Evolutionary conservation across 2,888 invertebrate genomes (phyloP).

Genomic region (Frankliniella fusca): DNA sequence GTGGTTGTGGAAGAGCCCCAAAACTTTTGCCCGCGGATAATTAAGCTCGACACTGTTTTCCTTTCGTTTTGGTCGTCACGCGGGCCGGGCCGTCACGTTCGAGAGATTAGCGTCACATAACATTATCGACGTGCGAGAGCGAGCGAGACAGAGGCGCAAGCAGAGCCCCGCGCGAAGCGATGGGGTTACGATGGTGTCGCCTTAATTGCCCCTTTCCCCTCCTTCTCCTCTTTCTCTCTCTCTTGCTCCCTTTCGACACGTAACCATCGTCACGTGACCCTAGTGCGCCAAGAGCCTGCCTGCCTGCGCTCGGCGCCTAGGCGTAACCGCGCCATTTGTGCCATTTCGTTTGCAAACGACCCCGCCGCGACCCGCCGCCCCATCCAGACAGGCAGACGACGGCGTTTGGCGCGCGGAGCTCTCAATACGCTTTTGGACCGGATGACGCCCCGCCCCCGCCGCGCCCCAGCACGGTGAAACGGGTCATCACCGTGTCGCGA

Average conservation of each 20-base stretch:
- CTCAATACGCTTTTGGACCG: no score
- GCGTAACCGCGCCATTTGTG: not conserved
- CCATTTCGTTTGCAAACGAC: not conserved
- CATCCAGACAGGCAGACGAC: no score
- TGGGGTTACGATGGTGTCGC: constrained; percentile 38
- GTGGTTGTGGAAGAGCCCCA: no score
- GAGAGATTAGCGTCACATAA: constrained; percentile 50
- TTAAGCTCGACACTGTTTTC: no score
- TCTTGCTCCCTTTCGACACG: not conserved
- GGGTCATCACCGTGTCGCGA: no score
- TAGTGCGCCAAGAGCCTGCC: no score
- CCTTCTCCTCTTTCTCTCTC: not conserved
- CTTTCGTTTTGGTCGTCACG: no score
- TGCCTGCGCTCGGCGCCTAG: no score
- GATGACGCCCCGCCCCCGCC: no score
- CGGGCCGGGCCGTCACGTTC: constrained; percentile 48
- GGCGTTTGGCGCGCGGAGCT: no score
- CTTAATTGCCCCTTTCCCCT: constrained; percentile 40
- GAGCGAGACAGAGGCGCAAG: not conserved
- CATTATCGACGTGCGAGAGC: constrained; percentile 43
- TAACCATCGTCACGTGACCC: not conserved
- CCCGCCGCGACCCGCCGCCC: not conserved
- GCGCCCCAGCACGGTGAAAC: no score
- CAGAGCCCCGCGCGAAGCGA: constrained; percentile 38
- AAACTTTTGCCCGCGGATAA: no score